Base-by-base conservation (phyloP, 2,113 vertebrate genomes). In the Aspiorhynchus laticeps region DNA sequence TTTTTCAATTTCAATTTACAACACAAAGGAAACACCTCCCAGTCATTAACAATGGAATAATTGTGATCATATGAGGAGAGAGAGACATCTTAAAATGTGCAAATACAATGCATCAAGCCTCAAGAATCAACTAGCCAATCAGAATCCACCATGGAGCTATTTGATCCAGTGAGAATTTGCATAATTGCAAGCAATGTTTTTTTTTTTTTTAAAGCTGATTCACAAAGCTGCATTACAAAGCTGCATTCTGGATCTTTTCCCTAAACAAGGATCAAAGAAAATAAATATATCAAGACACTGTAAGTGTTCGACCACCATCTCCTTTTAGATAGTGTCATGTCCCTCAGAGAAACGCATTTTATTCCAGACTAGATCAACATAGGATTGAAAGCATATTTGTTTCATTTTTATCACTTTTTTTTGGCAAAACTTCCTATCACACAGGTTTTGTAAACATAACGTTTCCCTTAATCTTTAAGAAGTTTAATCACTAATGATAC, bases 371-470 rank as follows among this genome's bases (percentile, higher is more conserved):
- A 36, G 36, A 91, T 89, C 90, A 89, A 86, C 88, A 92, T 90
- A 89, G 69, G 82, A 87, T 87, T 91, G 33, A 86, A 67, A 82
- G 80, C 61, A 24, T 82, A 9, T 81, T 48, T 7, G 9, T 48
- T 33, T 80, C 19, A 11, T 59, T 46, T 87, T 90, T 33, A 51
- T 78, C 17, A 78, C 88, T 92, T 85, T 67, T 59, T 80, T 86
- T 88, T 92, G 90, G 93, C 91, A 92, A 93, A 93, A 93, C 87
- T 90, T 88, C 90, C 86, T 82, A 92, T 93, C 91, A 93, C 92
- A 94, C 85, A 88, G 87, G 92, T 89, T 91, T 90, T 94, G 94
- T 95, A 94, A 95, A 95, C 93, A 86, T 87, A 93, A 85, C 19
- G 85, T 92, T 93, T 94, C 94, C 93, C 94, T 94, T 93, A 91